Percentiles rank a stretch among this genome's conserved stretches.
Evolutionary conservation across 2,888 invertebrate genomes (phyloP).

Genomic region (Tribolium freemani): DNA sequence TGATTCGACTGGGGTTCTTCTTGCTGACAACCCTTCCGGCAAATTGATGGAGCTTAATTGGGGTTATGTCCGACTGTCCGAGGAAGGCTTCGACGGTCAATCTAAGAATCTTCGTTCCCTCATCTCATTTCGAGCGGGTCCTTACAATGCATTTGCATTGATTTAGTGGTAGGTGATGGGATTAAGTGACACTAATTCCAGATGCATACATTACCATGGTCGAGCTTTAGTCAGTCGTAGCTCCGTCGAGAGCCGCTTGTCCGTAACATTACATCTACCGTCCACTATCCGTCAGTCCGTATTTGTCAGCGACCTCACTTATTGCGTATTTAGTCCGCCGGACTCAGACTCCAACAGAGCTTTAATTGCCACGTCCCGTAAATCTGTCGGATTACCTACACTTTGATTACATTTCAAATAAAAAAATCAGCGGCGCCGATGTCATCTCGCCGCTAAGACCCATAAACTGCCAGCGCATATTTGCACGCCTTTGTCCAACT

Average conservation of each 20-base stretch:
- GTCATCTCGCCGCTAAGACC: constrained; percentile 7
- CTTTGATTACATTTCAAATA: constrained; percentile 56
- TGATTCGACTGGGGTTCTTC: constrained; percentile 5
- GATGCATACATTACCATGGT: constrained; percentile 58
- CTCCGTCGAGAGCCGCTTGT: constrained; percentile 32
- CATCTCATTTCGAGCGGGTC: constrained; percentile 6
- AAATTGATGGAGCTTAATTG: constrained; percentile 36
- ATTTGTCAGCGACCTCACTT: constrained; percentile 62
- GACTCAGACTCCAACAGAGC: constrained; percentile 56
- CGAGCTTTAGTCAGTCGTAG: constrained; percentile 33
- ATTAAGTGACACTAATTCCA: constrained; percentile 60
- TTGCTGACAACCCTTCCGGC: constrained; percentile 33
- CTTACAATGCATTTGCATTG: constrained; percentile 56
- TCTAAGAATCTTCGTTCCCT: constrained; percentile 31
- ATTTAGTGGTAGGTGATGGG: constrained; percentile 57
- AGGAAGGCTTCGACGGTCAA: constrained; percentile 22
- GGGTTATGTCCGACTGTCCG: constrained; percentile 34
- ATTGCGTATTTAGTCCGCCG: constrained; percentile 61
- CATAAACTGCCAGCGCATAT: background rate
- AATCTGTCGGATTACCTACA: constrained; percentile 56
- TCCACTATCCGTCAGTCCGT: constrained; percentile 46
- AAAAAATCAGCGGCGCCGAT: constrained; percentile 43
- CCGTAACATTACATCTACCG: constrained; percentile 28
- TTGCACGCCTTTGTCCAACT: background rate
- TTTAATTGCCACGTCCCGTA: constrained; percentile 58